Evolutionary conservation across 2,888 invertebrate species (phyloP), one percentile per base, ranked within the genome.

Genomic region (Elegia similella): DNA sequence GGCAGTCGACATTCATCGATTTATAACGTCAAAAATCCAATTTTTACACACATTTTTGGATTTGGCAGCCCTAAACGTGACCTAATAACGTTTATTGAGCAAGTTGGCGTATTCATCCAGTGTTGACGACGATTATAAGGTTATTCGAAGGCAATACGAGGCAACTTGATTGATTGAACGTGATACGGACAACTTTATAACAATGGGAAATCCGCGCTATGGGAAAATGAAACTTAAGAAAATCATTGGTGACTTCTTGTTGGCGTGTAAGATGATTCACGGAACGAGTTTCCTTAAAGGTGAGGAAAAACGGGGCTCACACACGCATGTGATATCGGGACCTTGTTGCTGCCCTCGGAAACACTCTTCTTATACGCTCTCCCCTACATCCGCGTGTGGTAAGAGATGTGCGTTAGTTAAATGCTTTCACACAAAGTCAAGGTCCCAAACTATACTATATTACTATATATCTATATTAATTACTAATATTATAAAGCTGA

Each of bases 181-280:
- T 16, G 30, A 30, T 17, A 7, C 23, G 15, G 6, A 34, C n/a
- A 7, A 17, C 0, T 43, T 44, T 1, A 12, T 15, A 17, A 61
- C 61, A 64, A 59, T 62, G 59, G 58, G 15, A 59, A 57, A 57
- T 46, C 55, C 58, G 52, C 46, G 52, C 54, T 46, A 54, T 61
- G 62, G 57, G 59, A 64, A 61, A 62, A 62, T 58, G 60, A 59
- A 61, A 62, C 59, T 59, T 55, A 47, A 42, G 58, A 58, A 59
- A 62, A 58, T 59, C 38, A 42, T 47, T 42, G 58, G 59, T 57
- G 58, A 56, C 47, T 46, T 44, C 15, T 52, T 38, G 17, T 52
- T 42, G 13, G 8, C 43, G 32, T 44, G 15, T 16, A 16, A 30
- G 32, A 55, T 55, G 32, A 43, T 16, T 43, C 54, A 44, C 16